Conservation (phyloP, 2,797 vertebrate genomes). For the Discoglossus pictus region DNA sequence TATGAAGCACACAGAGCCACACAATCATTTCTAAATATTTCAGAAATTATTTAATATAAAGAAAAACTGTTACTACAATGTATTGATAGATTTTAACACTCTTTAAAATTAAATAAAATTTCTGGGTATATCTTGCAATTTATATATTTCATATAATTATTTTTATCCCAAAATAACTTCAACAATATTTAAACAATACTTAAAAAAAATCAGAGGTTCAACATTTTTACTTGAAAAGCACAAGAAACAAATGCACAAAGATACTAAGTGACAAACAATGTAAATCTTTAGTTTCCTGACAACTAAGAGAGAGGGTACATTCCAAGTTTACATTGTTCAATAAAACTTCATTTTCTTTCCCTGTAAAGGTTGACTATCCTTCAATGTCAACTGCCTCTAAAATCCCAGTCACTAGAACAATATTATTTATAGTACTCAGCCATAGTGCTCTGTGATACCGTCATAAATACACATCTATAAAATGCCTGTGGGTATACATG, state of each 20-base stretch:
- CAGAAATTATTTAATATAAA: too few species aligned
- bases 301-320: slow-evolving; percentile 7
- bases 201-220: too few species aligned
- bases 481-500: slow-evolving; percentile 8
- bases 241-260: neutral
- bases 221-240: too few species aligned
- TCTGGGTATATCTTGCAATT: too few species aligned
- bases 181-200: too few species aligned
- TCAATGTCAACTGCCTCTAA: slow-evolving; percentile 26
- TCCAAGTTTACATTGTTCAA: slow-evolving; percentile 16
- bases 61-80: too few species aligned
- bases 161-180: too few species aligned
- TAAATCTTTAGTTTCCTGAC: slow-evolving; percentile 25
- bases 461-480: slow-evolving; percentile 20
- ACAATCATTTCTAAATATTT: too few species aligned
- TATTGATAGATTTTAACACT: too few species aligned
- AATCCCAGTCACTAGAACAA: slow-evolving; percentile 26
- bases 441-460: slow-evolving; percentile 6
- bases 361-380: slow-evolving; percentile 29
- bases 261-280: slow-evolving; percentile 6
- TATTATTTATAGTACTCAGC: slow-evolving; percentile 29
- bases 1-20: too few species aligned
- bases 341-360: slow-evolving; percentile 33
- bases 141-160: too few species aligned
- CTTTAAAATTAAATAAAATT: too few species aligned